These are phyloP conservation scores for Galago senegalensis DNA, from an alignment of 2,797 vertebrate genomes.

Conservation along the genomic window DNA sequence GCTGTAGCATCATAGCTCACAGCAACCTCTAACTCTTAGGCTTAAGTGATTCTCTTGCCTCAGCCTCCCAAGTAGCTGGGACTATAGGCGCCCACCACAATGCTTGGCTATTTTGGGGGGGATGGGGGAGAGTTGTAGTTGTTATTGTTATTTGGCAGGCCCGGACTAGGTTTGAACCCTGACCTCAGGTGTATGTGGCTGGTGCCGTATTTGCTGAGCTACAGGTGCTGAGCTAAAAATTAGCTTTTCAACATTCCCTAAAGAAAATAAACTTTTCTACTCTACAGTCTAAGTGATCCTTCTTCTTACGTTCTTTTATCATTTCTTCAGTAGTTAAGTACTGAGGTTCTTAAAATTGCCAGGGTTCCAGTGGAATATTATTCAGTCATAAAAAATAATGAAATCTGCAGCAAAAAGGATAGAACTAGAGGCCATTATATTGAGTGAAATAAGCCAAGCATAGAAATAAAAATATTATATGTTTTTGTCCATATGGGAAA, in stretches of 20 bases:
- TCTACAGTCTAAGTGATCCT: neutral
- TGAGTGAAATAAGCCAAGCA: neutral
- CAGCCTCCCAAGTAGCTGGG: too few relatives aligned
- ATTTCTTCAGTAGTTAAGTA: neutral
- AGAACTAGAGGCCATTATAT: neutral
- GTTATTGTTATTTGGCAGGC: too few relatives aligned
- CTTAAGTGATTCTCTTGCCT: too few relatives aligned
- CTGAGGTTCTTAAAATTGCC: constrained; percentile 38
- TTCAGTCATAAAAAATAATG: neutral
- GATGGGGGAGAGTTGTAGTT: too few relatives aligned
- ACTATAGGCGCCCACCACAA: too few relatives aligned
- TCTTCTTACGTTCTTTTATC: constrained; percentile 29
- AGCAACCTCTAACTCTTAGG: too few relatives aligned
- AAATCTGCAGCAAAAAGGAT: neutral
- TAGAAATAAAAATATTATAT: neutral
- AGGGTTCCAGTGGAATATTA: neutral
- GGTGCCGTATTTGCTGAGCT: too few relatives aligned
- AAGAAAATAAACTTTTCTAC: constrained; percentile 59
- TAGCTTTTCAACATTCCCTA: constrained; percentile 48
- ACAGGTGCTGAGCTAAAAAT: neutral
- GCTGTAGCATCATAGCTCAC: too few relatives aligned
- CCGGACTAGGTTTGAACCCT: too few relatives aligned
- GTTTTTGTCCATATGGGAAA: neutral
- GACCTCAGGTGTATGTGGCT: too few relatives aligned
- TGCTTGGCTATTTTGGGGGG: too few relatives aligned